Conservation (phyloP, 2,797 vertebrate genomes). For the Gallinago nigripennis region DNA sequence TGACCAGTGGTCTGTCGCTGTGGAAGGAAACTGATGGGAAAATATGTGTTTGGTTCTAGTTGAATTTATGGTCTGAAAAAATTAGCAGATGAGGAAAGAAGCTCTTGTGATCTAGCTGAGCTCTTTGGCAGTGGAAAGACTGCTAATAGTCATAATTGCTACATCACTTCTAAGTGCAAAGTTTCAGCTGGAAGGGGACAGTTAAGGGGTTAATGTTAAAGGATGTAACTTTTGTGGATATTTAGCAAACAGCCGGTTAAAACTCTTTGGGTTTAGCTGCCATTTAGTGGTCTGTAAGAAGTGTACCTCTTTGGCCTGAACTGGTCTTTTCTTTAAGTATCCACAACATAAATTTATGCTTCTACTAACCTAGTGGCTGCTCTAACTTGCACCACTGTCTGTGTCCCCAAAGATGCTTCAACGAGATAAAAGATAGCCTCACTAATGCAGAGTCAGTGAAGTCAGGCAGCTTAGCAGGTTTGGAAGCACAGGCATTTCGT, state of each 20-base stretch:
- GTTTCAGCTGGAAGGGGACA: background rate
- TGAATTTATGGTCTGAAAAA: background rate
- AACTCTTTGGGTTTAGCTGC: background rate
- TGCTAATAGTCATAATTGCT: background rate
- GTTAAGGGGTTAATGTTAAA: background rate
- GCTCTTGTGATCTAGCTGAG: background rate
- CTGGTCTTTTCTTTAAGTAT: background rate
- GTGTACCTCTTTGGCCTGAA: background rate
- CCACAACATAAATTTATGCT: background rate
- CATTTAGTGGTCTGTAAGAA: background rate
- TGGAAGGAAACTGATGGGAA: background rate
- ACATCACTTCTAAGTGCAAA: background rate
- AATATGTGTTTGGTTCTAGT: background rate
- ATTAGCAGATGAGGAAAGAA: background rate
- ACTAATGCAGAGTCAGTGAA: background rate
- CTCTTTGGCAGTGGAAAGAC: background rate
- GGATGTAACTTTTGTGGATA: background rate
- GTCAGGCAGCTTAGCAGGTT: background rate
- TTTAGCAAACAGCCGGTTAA: background rate
- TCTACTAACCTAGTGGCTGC: background rate
- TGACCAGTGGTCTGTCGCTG: fast-evolving
- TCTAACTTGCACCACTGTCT: background rate
- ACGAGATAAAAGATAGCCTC: background rate
- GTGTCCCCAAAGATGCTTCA: background rate
- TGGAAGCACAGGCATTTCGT: background rate